Evolutionary conservation across 2,113 vertebrate genomes (phyloP), one percentile per base, ranked within the genome.

Genomic region (Heliornis fulica): DNA sequence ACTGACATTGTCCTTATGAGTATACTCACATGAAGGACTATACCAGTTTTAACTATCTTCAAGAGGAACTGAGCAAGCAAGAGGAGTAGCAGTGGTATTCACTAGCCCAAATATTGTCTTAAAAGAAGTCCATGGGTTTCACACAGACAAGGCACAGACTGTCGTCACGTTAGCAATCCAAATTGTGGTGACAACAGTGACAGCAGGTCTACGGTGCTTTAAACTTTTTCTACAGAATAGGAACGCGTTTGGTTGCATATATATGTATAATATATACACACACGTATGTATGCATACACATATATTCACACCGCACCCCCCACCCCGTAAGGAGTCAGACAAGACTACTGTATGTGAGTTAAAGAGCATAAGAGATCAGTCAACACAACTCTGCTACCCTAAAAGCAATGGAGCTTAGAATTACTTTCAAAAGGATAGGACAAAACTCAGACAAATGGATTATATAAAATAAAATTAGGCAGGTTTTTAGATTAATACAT

Each of bases 321-420:
- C 7, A 10, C 11, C 17, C 38, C 9, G 2, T 5, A 50, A 46
- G 63, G 50, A 64, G 34, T 48, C 51, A 83, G 90, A 79, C 34
- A 57, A 21, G 15, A 10, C 21, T 20, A 21, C 5, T 3, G 0
- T 29, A 32, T 4, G 13, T 2, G 43, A 79, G 46, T 45, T 54
- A 50, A 71, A 57, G 31, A 63, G 51, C 22, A 63, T 22, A 51
- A 71, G 17, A 7, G 76, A 64, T 63, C 18, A 38, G 48, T n/a
- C 61, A 78, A 38, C 28, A 40, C 17, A 71, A n/a, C n/a, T 45
- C 48, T 2, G 5, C 38, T 56, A 26, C 9, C 29, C 11, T 40
- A 63, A 75, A 70, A 82, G 41, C 10, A 82, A 20, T 5, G 1
- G 8, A 51, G 5, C 26, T 90, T 41, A 51, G 63, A 72, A 64